Evolutionary conservation across 1,140 invertebrate genomes (phyloP), one percentile per base, ranked within the genome.

Genomic region (Aphelenchoides fujianensis): DNA sequence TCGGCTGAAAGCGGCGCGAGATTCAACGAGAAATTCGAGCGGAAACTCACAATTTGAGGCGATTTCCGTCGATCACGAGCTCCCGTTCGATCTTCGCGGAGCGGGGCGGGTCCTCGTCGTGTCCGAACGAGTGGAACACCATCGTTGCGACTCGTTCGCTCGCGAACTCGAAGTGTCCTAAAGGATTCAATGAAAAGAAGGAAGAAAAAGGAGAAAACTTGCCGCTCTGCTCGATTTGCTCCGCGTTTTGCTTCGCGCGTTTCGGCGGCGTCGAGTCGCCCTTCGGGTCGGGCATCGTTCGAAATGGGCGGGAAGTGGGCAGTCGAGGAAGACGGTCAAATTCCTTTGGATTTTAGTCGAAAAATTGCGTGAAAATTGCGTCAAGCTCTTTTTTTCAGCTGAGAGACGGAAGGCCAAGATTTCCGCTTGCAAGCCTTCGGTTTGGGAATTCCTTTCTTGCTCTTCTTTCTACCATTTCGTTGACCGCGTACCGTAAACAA

Each of bases 81-180:
- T 59, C 27, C 23, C 34, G 28, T 23, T 59, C 55, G 5, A 5
- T 32, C 23, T 59, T 59, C n/a, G n/a, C n/a, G 55, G 55, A 5
- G 28, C 55, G 5, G 12, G 55, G 55, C 23, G 55, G 5, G 5
- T 59, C 55, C 34, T 59, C 55, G 19, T 59, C 55, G 55, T 59
- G 55, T 7, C 5, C 55, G 34, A 59, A 59, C 19, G 55, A 59
- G 23, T 59, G 5, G 19, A 7, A 59, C 28, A 59, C 55, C 19
- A 59, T 59, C 23, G 5, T 16, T 16, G 55, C 55, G 19, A 59
- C 19, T 7, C 5, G 19, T 30, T 5, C 55, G 23, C 55, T 59
- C 19, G 55, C 27, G 23, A 59, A 59, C 5, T 59, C 55, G 55
- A 59, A 59, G 19, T 59, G 34, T 30, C 55, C 55, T 59, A 59